A percentile compares a stretch with the other conserved stretches of the same genome.
These are phyloP conservation scores for Cossypha heuglini DNA, from an alignment of 2,797 vertebrate species.

Conservation along the genomic window DNA sequence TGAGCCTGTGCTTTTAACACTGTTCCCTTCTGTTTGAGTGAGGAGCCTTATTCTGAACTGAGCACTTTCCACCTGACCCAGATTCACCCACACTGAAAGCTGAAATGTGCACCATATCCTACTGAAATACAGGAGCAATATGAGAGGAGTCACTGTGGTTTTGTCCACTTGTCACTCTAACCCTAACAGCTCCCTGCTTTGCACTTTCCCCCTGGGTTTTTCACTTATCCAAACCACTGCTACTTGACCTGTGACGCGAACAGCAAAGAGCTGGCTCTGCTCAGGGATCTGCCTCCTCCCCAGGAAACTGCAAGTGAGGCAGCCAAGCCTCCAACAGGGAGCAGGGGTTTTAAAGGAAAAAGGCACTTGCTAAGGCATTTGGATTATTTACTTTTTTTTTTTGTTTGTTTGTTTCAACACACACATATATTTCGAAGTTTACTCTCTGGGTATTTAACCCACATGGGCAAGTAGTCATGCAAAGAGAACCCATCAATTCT, in stretches of 20 bases:
- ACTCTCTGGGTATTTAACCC: neutral
- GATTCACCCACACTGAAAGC: neutral
- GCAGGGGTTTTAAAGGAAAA: neutral
- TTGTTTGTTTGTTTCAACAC: neutral
- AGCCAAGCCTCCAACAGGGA: neutral
- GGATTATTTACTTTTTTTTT: neutral
- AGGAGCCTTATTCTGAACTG: neutral
- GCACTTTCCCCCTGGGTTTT: conserved; percentile 3
- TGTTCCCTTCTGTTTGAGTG: neutral
- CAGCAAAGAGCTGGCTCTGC: neutral
- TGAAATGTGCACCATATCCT: neutral
- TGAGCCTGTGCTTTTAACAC: neutral
- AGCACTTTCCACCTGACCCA: neutral
- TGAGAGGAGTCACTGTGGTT: neutral
- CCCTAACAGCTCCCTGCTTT: neutral
- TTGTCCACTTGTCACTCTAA: conserved; percentile 17
- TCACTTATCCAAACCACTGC: neutral
- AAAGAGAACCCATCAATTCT: conserved; percentile 5
- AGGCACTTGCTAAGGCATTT: neutral
- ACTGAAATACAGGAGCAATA: neutral
- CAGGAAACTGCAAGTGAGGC: neutral
- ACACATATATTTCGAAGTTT: conserved; percentile 1
- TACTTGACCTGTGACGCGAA: rapidly evolving
- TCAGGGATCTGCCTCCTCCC: rapidly evolving
- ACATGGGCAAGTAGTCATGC: neutral